phyloP scores from a whole-genome alignment of 2,888 invertebrate genomes.

The Cremastinae sp. region DNA sequence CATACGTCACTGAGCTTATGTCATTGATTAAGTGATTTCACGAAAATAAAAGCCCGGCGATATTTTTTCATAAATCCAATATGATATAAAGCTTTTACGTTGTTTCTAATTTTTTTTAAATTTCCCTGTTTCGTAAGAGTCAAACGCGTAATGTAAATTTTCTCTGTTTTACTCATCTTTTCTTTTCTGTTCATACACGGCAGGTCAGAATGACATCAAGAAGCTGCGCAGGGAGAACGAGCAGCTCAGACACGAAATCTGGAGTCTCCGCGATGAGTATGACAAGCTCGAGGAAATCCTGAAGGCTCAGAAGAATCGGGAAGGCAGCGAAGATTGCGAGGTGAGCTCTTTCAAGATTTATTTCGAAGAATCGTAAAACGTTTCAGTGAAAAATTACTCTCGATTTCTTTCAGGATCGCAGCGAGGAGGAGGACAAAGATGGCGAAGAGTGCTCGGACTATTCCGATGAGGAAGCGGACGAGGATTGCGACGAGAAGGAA shows the following conservation, averaged over 20 bases:
- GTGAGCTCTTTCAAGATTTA: conserved; percentile 61
- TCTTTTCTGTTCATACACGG: conserved; percentile 19
- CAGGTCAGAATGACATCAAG: conserved; percentile 94
- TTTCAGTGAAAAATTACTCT: neutral
- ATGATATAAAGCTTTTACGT: conserved; percentile 1
- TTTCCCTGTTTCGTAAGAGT: too few relatives aligned
- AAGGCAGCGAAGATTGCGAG: conserved; percentile 76
- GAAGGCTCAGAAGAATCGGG: conserved; percentile 78
- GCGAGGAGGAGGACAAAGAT: conserved; percentile 69
- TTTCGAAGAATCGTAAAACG: neutral
- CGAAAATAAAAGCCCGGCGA: conserved; percentile 58
- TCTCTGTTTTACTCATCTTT: conserved; percentile 23
- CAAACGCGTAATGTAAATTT: conserved; percentile 8
- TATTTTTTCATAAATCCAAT: neutral
- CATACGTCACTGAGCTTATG: conserved; percentile 61
- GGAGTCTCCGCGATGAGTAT: conserved; percentile 93
- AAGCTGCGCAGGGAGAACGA: conserved; percentile 94
- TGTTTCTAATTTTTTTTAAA: neutral
- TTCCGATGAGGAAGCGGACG: conserved; percentile 64
- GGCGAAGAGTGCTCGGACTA: conserved; percentile 67
- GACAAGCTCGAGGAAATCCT: conserved; percentile 91
- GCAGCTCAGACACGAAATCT: conserved; percentile 92
- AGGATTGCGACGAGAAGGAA: conserved; percentile 65
- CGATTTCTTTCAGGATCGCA: conserved; percentile 69
- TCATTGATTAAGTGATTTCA: conserved; percentile 69